Evolutionary conservation across 1,140 invertebrate species (phyloP), one percentile per base, ranked within the genome.

Genomic region (Sitophilus oryzae): DNA sequence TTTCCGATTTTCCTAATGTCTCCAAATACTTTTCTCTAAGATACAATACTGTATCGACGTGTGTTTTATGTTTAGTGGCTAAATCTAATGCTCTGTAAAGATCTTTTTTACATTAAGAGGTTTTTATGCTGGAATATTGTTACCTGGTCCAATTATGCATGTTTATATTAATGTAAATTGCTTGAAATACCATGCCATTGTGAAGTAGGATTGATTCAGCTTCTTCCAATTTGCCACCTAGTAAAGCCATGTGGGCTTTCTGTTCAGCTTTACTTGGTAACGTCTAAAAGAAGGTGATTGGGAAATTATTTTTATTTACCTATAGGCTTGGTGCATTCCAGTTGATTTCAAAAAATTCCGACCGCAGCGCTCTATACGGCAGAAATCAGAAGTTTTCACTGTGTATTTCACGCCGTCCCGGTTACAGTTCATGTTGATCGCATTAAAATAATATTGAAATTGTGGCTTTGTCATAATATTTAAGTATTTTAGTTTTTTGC

Each of bases 121-220:
- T 16, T 45, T 22, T 23, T 22, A 19, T 47, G 20, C 8, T 3
- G 19, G 6, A 30, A 52, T 20, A 36, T 23, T 52, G 19, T 59
- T 74, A 86, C 80, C 88, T 81, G 48, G 86, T 84, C 89, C 91
- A 96, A 64, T 89, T 85, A 71, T 91, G 90, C 61, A 89, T 78
- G 60, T 84, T 77, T n/a, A 94, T 76, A 66, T 93, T 88, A 0
- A 89, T 74, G 60, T 82, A 81, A 59, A 95, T 86, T 0, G 91
- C 91, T 64, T 91, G 77, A 50, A 82, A 81, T 6, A 81, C 76
- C 30, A 88, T 77, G 34, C 88, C 87, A 65, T 85, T 84, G 66
- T 91, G 87, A 14, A 93, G 67, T 3, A 94, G 72, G 51, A 91
- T 84, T 1, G 82, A 82, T 76, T 96, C 92, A 0, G 90, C 90